A percentile compares a stretch with the other conserved stretches of the same genome.
phyloP scores from a whole-genome alignment of 2,797 vertebrate genomes.

The Fringilla coelebs region DNA sequence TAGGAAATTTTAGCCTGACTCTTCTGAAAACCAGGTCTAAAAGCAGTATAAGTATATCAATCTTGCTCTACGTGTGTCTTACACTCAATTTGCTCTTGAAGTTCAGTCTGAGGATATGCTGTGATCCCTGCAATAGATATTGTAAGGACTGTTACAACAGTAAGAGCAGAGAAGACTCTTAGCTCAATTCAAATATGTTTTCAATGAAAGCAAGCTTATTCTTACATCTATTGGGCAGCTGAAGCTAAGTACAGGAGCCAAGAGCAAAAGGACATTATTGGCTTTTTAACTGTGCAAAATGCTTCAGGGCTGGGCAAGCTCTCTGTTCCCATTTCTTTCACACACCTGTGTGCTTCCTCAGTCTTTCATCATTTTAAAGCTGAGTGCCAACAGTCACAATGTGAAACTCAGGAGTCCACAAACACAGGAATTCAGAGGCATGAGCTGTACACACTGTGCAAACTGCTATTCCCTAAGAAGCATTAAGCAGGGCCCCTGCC shows the following conservation, averaged over 20 bases:
- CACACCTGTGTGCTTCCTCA: background rate
- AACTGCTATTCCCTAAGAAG: background rate
- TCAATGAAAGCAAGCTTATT: background rate
- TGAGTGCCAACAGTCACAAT: background rate
- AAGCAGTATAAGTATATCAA: background rate
- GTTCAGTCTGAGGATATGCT: background rate
- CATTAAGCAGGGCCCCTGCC: background rate
- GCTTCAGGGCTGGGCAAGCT: background rate
- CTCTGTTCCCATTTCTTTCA: background rate
- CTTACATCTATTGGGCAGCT: background rate
- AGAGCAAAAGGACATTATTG: background rate
- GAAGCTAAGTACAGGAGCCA: background rate
- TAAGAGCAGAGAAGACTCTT: background rate
- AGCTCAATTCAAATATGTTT: background rate
- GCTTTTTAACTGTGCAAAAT: background rate
- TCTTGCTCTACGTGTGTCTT: background rate
- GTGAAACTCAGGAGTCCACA: background rate
- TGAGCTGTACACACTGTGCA: background rate
- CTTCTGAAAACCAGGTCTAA: background rate
- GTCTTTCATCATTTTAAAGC: background rate
- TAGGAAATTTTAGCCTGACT: background rate
- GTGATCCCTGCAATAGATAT: background rate
- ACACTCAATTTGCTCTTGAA: background rate
- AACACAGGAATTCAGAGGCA: background rate
- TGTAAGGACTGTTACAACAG: background rate